Evolutionary conservation across 2,113 vertebrate species (phyloP).

Genomic region (Tretioscincus oriximinensis): DNA sequence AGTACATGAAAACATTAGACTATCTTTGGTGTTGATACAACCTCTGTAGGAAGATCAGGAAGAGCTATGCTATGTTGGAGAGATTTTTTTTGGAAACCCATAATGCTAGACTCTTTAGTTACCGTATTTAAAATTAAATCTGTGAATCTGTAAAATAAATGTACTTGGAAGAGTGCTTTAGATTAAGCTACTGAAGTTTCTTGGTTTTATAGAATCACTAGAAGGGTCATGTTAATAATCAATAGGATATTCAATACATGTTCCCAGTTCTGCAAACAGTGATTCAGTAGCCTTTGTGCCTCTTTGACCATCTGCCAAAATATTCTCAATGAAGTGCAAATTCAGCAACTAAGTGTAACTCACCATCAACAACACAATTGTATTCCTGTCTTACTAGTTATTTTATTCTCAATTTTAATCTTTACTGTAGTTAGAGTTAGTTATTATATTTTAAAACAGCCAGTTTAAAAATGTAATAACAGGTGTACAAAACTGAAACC

Average conservation of each 20-base stretch:
- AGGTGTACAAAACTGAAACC: neutral
- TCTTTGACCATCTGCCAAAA: neutral
- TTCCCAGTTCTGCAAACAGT: neutral
- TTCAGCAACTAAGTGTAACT: neutral
- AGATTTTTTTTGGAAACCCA: neutral
- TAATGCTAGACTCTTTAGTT: neutral
- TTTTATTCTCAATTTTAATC: constrained; percentile 1
- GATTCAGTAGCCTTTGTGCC: neutral
- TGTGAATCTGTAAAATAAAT: neutral
- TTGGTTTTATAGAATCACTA: neutral
- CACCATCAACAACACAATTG: neutral
- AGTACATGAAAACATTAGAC: neutral
- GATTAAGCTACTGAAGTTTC: neutral
- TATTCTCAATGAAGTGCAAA: neutral
- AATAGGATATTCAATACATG: neutral
- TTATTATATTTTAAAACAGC: constrained; percentile 11
- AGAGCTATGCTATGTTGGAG: neutral
- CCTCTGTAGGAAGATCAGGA: neutral
- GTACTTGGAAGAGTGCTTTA: neutral
- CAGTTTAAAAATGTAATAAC: constrained; percentile 1
- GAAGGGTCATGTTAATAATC: neutral
- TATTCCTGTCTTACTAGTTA: neutral
- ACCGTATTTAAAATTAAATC: neutral
- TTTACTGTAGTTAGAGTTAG: neutral
- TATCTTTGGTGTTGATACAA: neutral